Evolutionary conservation across 35 echinoderm and acorn worm genomes (phyloP), one percentile per base, ranked within the genome.

Genomic region (Apostichopus japonicus): DNA sequence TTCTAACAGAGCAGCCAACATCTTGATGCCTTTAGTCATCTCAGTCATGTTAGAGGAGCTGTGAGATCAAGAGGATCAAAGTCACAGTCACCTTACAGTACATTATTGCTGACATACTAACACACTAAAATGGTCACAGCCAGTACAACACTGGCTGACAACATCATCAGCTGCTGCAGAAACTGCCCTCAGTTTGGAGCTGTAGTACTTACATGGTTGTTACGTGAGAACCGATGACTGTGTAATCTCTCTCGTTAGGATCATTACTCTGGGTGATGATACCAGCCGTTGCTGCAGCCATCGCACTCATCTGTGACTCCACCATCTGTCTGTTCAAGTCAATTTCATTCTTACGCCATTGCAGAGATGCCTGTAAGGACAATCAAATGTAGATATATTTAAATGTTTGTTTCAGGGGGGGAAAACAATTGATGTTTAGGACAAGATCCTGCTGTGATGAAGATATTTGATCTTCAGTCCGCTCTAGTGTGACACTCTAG

Each of bases 31-130:
- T 86, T 98, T 98, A 61, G 94, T 95, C 87, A 98, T 79, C 54
- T 98, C 94, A 23, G 96, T 93, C 91, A 98, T 87, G 80, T 98
- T 98, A 25, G 97, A 96, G 24, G 97, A 96, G 79, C 95, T 98
- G 77, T 2, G 53, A 72, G 79, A 87, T 10, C 27, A 53, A 83
- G 5, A 77, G 7, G 7, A 4, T 15, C 16, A 73, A 23, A 73
- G 21, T 58, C 10, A 6, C 3, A 3, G 10, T n/a, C 56, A 59
- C 11, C 57, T 59, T 59, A 59, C 27, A 33, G 27, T 33, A 33
- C 1, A 1, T 33, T 33, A 33, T n/a, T n/a, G 27, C 27, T 59
- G 11, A 59, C 57, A n/a, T 54, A 96, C 96, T 96, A 94, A 95
- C 96, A 98, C 96, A 56, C 27, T 33, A 33, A 33, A 1, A 94